These are phyloP conservation scores for Oriolus oriolus DNA, from an alignment of 2,113 vertebrate genomes.

Conservation along the genomic window DNA sequence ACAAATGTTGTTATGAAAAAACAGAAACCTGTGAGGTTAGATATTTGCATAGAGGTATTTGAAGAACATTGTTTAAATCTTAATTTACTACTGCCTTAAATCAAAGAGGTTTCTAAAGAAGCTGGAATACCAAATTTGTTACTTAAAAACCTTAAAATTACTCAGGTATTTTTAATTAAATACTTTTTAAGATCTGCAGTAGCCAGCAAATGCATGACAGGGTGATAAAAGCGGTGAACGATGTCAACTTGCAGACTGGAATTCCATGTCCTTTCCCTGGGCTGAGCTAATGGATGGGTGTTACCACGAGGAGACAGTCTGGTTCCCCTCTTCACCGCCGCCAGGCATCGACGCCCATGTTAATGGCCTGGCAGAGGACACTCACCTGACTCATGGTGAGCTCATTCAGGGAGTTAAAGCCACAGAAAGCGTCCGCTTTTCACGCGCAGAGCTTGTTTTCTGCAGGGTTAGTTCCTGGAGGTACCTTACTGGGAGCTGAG, in stretches of 20 bases:
- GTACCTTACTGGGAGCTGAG: neutral
- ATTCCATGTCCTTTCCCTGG: neutral
- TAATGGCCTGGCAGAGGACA: neutral
- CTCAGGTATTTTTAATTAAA: neutral
- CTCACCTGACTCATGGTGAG: neutral
- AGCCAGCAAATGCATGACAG: neutral
- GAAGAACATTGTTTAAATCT: neutral
- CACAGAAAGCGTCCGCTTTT: neutral
- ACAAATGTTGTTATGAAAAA: neutral
- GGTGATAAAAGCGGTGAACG: neutral
- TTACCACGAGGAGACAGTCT: neutral
- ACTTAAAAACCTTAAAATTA: neutral
- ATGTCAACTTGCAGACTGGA: neutral
- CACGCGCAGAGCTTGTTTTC: neutral
- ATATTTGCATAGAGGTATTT: neutral
- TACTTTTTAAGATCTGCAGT: neutral
- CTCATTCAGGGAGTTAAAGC: neutral
- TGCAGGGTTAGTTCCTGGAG: neutral
- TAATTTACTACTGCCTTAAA: neutral
- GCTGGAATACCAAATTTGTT: neutral
- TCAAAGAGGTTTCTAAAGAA: neutral
- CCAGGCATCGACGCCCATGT: neutral
- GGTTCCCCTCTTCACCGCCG: fast-evolving
- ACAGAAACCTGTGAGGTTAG: neutral
- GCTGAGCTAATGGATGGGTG: neutral